These are phyloP conservation scores for Lophotis ruficrista DNA, from an alignment of 2,113 vertebrate species.

Conservation along the genomic window DNA sequence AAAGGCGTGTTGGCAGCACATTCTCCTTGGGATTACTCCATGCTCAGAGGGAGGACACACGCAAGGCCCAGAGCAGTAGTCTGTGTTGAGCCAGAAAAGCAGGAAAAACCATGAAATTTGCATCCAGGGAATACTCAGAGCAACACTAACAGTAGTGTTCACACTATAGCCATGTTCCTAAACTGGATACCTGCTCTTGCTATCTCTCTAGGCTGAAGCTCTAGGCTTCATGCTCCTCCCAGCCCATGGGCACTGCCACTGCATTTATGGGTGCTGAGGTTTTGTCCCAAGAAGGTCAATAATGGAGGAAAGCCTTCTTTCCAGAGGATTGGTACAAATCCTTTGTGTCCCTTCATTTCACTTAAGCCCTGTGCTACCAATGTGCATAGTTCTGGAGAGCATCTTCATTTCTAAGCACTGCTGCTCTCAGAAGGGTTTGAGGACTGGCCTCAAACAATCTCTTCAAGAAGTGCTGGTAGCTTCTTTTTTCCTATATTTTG, in stretches of 20 bases:
- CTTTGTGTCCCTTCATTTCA: neutral
- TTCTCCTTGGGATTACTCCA: neutral
- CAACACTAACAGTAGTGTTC: neutral
- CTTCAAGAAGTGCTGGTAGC: neutral
- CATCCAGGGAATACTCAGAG: neutral
- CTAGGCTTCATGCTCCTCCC: neutral
- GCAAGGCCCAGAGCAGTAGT: neutral
- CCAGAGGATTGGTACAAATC: neutral
- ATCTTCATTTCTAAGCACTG: neutral
- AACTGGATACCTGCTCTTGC: neutral
- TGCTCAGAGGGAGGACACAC: neutral
- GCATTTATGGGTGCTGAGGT: neutral
- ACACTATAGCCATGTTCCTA: neutral
- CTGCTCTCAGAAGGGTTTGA: neutral
- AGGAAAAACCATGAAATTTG: neutral
- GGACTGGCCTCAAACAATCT: neutral
- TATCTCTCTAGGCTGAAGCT: neutral
- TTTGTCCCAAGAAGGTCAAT: neutral
- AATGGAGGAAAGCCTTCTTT: neutral
- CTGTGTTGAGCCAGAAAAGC: neutral
- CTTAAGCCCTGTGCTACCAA: neutral
- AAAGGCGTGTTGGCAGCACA: neutral
- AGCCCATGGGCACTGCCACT: neutral
- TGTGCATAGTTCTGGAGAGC: neutral
- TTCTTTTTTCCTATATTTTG: neutral